These are phyloP conservation scores for Gortyna flavago DNA, from an alignment of 2,888 invertebrate species.

Conservation along the genomic window DNA sequence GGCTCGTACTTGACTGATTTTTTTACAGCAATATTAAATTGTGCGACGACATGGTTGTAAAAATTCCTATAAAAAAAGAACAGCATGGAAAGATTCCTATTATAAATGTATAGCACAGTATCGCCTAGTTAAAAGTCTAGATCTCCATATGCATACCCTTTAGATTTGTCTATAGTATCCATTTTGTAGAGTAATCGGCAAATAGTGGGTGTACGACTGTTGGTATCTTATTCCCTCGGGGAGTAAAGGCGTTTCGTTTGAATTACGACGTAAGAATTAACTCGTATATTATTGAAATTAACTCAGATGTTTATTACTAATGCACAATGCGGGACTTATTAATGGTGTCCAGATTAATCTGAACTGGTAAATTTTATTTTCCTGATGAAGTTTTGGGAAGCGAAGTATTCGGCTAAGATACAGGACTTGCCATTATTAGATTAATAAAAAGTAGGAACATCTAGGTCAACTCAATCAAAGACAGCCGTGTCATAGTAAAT, in stretches of 20 bases:
- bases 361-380: not conserved
- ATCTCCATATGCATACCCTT: conserved; percentile 7
- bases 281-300: conserved; percentile 53
- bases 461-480: not conserved
- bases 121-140: not conserved
- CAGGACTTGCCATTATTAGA: not conserved
- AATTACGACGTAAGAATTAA: conserved; percentile 57
- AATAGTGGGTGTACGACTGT: conserved; percentile 35
- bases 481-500: not conserved
- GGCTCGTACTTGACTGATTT: too few species aligned
- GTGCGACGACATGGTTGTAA: not conserved
- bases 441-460: not conserved
- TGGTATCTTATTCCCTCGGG: conserved; percentile 47
- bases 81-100: not conserved
- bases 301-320: conserved; percentile 26
- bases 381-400: not conserved
- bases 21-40: too few species aligned
- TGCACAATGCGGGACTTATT: conserved; percentile 1
- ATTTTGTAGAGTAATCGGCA: conserved; percentile 24
- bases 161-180: not conserved
- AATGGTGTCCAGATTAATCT: not conserved
- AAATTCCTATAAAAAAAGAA: too few species aligned
- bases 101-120: not conserved
- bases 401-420: not conserved
- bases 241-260: conserved; percentile 40